Evolutionary conservation across 2,888 invertebrate species (phyloP), one percentile per base, ranked within the genome.

Genomic region (Clitarchus hookeri): DNA sequence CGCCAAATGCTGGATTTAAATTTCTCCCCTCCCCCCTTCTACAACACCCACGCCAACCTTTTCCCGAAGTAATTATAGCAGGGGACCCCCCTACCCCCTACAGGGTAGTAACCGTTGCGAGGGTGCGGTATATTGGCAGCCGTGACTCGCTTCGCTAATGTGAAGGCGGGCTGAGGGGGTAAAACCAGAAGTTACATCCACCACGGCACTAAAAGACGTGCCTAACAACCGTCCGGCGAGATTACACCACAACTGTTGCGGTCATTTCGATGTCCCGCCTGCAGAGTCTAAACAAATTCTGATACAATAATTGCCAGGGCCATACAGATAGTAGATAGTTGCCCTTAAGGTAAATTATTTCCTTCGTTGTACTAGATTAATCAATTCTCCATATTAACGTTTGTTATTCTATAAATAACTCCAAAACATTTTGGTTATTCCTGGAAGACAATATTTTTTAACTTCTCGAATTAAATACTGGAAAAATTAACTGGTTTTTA

Each of bases 1-100:
- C 82, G 44, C 82, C 82, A 82, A 82, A 44, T 82, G 82, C 27
- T 36, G 82, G 82, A 36, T 82, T 82, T 82, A 82, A 82, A 82
- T 82, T 36, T 82, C 82, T 11, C 36, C 36, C 36, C 36, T 4
- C 36, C 36, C 36, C 36, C 36, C 36, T 36, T 36, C 36, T 36
- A 1, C 4, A 4, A 36, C 65, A 1, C n/a, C 65, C n/a, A 2
- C 13, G 65, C n/a, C 23, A 65, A 65, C n/a, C 16, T 65, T 65
- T 82, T 82, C 27, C 36, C 27, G 36, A 82, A 82, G 82, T 82
- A 82, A 82, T 82, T 82, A 82, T 82, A 82, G 82, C 27, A 36
- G 82, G 23, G 11, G 1, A 0, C n/a, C 65, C 36, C 36, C 36
- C 36, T 36, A 1, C 36, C 36, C 36, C 36, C 36, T 36, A 2